Conservation (phyloP, 2,113 vertebrate species). For the Mandrillus leucophaeus region DNA sequence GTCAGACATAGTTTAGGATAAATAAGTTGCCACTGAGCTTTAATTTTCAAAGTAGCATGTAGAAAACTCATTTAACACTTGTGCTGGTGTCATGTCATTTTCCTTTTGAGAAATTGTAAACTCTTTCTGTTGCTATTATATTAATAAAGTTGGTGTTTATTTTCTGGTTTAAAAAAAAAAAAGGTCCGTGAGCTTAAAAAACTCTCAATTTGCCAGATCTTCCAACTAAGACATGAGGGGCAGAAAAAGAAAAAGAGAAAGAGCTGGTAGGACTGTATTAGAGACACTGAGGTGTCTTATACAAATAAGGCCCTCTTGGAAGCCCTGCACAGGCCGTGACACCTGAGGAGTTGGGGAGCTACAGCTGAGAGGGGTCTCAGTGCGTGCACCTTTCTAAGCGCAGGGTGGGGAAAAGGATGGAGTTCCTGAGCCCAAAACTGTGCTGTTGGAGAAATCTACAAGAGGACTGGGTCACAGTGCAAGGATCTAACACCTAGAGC, state of each 20-base stretch:
- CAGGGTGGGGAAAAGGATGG: background rate
- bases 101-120: no score
- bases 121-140: no score
- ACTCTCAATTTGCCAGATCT: background rate
- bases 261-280: background rate
- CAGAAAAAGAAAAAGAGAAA: background rate
- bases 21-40: background rate
- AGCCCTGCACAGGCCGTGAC: rapidly evolving
- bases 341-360: background rate
- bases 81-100: no score
- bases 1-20: background rate
- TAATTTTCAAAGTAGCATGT: slow-evolving; percentile 29
- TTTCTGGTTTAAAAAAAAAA: no score
- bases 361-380: rapidly evolving
- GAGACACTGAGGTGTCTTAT: background rate
- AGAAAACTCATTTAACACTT: background rate
- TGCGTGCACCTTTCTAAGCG: background rate
- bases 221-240: background rate
- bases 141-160: no score
- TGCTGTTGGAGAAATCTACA: background rate
- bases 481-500: background rate
- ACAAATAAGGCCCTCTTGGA: no score
- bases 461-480: no score
- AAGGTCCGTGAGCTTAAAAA: background rate
- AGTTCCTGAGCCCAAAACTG: background rate